Conservation (phyloP, 2,797 vertebrate species). For the Malacoraja senta region DNA sequence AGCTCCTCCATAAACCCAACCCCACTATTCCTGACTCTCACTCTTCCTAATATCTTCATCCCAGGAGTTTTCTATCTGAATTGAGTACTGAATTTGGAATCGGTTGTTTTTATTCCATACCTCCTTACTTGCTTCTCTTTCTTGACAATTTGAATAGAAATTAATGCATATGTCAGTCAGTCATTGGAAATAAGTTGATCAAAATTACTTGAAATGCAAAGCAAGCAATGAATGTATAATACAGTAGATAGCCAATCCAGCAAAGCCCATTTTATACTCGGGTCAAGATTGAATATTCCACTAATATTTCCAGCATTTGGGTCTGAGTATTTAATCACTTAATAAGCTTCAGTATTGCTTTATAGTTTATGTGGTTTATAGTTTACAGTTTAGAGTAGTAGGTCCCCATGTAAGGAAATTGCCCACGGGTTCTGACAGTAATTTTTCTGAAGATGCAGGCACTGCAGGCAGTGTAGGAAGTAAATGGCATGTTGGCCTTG, state of each 20-base stretch:
- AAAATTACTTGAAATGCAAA: not conserved
- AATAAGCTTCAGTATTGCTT: not conserved
- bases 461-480: no score
- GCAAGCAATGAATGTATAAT: no score
- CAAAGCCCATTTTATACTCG: not conserved
- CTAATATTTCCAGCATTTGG: not conserved
- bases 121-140: not conserved
- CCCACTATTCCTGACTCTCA: not conserved
- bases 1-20: not conserved
- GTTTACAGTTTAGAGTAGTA: not conserved
- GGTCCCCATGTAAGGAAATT: not conserved
- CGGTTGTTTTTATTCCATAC: not conserved
- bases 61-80: not conserved
- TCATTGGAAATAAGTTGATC: not conserved
- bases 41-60: not conserved
- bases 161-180: not conserved
- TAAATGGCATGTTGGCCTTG: no score
- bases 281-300: not conserved
- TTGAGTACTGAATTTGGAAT: not conserved
- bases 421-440: not conserved
- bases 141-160: not conserved
- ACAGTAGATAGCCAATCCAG: no score
- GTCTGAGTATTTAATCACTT: not conserved
- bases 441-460: not conserved
- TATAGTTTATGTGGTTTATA: not conserved